Percentiles rank a stretch among this genome's conserved stretches.
Evolutionary conservation across 1,140 invertebrate species (phyloP).

Genomic region (Sarcophaga peregrina): DNA sequence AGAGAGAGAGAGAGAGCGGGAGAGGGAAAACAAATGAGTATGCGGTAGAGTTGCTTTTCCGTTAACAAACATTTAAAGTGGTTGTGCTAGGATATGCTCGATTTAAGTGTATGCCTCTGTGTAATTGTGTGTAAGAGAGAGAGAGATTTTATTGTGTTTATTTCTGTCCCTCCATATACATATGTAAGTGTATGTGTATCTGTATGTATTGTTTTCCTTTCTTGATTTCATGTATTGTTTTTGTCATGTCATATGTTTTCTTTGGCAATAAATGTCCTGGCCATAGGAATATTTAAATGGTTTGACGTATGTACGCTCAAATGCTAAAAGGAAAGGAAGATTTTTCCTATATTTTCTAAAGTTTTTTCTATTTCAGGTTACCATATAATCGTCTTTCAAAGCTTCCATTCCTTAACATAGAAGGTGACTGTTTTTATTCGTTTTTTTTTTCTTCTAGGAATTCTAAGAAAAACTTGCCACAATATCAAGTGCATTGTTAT

Average conservation of each 20-base stretch:
- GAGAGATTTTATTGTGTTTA: neutral
- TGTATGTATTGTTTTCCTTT: neutral
- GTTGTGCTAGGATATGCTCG: neutral
- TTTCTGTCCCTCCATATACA: neutral
- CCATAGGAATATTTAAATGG: no score
- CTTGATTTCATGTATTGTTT: constrained; percentile 35
- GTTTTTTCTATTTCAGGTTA: no score
- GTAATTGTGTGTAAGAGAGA: neutral
- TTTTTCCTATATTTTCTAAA: no score
- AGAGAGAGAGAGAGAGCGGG: no score
- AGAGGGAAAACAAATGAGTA: no score
- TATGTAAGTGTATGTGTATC: neutral
- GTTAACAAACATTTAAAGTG: constrained; percentile 3
- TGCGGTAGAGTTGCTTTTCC: neutral
- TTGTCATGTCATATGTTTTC: constrained; percentile 19
- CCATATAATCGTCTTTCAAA: no score
- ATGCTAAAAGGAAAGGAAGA: no score
- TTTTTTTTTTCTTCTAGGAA: no score
- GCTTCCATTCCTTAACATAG: no score
- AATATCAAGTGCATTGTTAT: constrained; percentile 10
- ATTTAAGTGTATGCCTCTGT: neutral
- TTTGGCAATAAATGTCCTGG: no score
- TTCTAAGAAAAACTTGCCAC: neutral
- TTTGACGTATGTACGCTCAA: no score
- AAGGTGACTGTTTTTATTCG: no score